Base-by-base conservation (phyloP, 2,888 invertebrate species). In the Drosophila borealis region DNA sequence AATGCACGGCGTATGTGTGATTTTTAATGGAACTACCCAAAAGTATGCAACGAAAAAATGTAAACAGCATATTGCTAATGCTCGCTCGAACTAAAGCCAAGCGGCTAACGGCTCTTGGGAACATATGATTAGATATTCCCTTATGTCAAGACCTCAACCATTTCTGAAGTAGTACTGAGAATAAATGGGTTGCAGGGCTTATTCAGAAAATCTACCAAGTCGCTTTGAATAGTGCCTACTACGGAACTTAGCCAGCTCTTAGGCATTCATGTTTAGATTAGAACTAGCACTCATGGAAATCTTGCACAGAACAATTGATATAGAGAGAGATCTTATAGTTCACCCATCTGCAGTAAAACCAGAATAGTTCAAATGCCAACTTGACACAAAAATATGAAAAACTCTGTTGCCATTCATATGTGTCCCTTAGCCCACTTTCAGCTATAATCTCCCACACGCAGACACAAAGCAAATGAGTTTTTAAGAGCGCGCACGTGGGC, bases 401-500 rank as follows among this genome's bases (percentile, higher is more conserved):
- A 70, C 50, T 74, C 77, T 77, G 46, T 36, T 68, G 9, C 39
- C 46, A 61, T 45, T 66, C 57, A 42, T 50, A 49, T 70, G 65
- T 49, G 60, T 13, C 19, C 13, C 25, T 17, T 25, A 36, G 17
- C 51, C 44, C 81, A 85, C 56, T 71, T 75, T 67, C 37, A 21
- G 41, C 21, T 69, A 34, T 56, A 74, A 59, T 45, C 21, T 50
- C 49, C 29, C 54, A 42, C 45, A 70, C 37, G 25, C 59, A 51
- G 36, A 48, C 37, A 66, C 36, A 59, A 66, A 67, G 70, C 69
- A 79, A 82, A 82, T 85, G 67, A 60, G 85, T 88, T 88, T 77
- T 85, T 70, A 68, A 79, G 37, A 67, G 57, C 64, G 17, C n/a
- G 13, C 4, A 36, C n/a, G 21, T 19, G 37, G 4, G 4, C 36